Conservation (phyloP, 2,113 vertebrate species). For the Trinectes maculatus region DNA sequence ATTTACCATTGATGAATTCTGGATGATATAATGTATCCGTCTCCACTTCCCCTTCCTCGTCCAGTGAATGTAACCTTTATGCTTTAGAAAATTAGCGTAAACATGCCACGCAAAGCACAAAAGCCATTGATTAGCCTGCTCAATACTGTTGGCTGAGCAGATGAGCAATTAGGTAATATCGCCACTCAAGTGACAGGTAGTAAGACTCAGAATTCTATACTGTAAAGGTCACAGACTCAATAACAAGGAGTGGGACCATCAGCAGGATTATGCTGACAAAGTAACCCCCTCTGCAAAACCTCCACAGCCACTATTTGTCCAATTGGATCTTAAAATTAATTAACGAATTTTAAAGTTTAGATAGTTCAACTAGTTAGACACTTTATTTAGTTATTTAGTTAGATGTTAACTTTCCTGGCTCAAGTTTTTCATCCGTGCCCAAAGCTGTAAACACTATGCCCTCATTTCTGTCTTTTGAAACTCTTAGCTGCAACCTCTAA, state of each 20-base stretch:
- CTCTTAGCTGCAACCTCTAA: neutral
- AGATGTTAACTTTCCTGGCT: too few species aligned
- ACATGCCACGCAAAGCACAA: neutral
- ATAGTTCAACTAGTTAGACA: too few species aligned
- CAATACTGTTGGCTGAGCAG: conserved; percentile 14
- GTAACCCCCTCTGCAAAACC: conserved; percentile 14
- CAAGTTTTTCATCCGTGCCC: too few species aligned
- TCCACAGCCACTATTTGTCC: neutral
- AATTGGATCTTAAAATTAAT: conserved; percentile 1
- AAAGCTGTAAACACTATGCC: too few species aligned
- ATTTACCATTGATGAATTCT: neutral
- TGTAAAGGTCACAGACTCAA: conserved; percentile 44
- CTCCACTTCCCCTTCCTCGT: neutral
- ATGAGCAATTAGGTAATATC: conserved; percentile 31
- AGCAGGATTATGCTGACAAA: conserved; percentile 16
- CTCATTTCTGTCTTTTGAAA: neutral
- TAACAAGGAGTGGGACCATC: conserved; percentile 21
- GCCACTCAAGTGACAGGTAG: conserved; percentile 9
- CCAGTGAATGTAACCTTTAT: conserved; percentile 9
- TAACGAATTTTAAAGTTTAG: neutral
- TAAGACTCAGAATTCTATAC: conserved; percentile 19
- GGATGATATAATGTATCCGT: neutral
- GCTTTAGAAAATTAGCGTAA: conserved; percentile 7
- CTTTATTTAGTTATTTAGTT: too few species aligned
- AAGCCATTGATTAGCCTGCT: conserved; percentile 20